Evolutionary conservation across 2,888 invertebrate species (phyloP).

Genomic region (Bembecia ichneumoniformis): DNA sequence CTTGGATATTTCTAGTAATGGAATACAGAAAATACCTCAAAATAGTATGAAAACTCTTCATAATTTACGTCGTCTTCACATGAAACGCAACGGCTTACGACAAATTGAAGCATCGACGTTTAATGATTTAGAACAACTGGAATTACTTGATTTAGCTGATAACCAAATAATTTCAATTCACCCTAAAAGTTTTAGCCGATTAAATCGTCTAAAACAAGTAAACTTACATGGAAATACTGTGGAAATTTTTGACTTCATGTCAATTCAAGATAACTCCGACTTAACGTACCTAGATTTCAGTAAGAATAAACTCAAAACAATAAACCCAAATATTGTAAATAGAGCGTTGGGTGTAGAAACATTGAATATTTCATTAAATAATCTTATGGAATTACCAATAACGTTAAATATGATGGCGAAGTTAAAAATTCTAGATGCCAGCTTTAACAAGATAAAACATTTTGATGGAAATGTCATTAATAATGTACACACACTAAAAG

Average conservation of each 20-base stretch:
- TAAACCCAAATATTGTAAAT: slow-evolving; percentile 76
- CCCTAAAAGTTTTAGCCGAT: slow-evolving; percentile 75
- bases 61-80: slow-evolving; percentile 77
- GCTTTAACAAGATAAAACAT: slow-evolving; percentile 81
- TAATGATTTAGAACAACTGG: slow-evolving; percentile 77
- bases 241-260: slow-evolving; percentile 77
- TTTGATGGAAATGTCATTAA: slow-evolving; percentile 79
- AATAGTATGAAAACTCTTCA: slow-evolving; percentile 77
- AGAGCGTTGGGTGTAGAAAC: slow-evolving; percentile 78
- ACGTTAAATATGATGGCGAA: slow-evolving; percentile 78
- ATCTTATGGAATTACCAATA: slow-evolving; percentile 79
- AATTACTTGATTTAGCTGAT: slow-evolving; percentile 80
- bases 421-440: slow-evolving; percentile 81
- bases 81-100: slow-evolving; percentile 81
- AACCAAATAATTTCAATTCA: slow-evolving; percentile 80
- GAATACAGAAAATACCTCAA: slow-evolving; percentile 77
- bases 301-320: slow-evolving; percentile 79
- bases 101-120: slow-evolving; percentile 79
- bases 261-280: slow-evolving; percentile 76
- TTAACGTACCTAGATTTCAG: slow-evolving; percentile 81
- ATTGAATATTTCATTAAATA: slow-evolving; percentile 85
- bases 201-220: slow-evolving; percentile 77
- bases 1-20: slow-evolving; percentile 82
- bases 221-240: slow-evolving; percentile 84
- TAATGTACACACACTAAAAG: slow-evolving; percentile 77